Base-by-base conservation (phyloP, 2,888 invertebrate species). In the Pristionchus maxplancki region DNA sequence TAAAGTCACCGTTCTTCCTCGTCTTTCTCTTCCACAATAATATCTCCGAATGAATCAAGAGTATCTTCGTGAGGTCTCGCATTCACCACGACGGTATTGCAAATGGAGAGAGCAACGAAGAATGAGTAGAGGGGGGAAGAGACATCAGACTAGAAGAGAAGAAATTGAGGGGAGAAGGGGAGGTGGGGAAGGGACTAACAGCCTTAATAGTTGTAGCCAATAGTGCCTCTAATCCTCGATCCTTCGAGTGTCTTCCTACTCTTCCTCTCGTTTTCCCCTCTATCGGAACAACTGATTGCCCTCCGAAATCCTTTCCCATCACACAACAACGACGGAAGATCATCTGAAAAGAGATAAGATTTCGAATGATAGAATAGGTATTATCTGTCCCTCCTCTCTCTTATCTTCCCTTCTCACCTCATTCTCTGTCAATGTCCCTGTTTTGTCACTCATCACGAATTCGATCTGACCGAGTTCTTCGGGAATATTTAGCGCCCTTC, bases 381-480 rank as follows among this genome's bases (percentile, higher is more conserved):
- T 64, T 62, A n/a, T 64, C 28, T 13, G 44, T 11, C 44, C 44
- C 44, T 44, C 44, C 44, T 11, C 6, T 44, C 44, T 11, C 44
- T 11, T 44, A 15, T 67, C 28, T 1, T 20, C 9, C n/a, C 40
- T 53, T 48, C 28, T 44, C 86, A 92, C 92, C 90, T 92, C 97
- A 95, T 99, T 99, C 95, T 99, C 98, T 0, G 99, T 99, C 88
- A 99, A 95, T 4, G 99, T 99, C 15, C 99, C 99, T 0, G 99
- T 99, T 95, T 99, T 99, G 95, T 99, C 99, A n/a, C 97, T 97
- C 95, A 99, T 98, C 91, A 99, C 96, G 95, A 98, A 98, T 94
- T 97, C 97, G 87, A 97, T 96, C 96, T 98, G 98, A 1, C 98
- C 99, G 92, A 99, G 96, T 95, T 99, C 98, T 95, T 99, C 98